Evolutionary conservation across 1,140 invertebrate genomes (phyloP), one percentile per base, ranked within the genome.

Genomic region (Matsumurasca onukii): DNA sequence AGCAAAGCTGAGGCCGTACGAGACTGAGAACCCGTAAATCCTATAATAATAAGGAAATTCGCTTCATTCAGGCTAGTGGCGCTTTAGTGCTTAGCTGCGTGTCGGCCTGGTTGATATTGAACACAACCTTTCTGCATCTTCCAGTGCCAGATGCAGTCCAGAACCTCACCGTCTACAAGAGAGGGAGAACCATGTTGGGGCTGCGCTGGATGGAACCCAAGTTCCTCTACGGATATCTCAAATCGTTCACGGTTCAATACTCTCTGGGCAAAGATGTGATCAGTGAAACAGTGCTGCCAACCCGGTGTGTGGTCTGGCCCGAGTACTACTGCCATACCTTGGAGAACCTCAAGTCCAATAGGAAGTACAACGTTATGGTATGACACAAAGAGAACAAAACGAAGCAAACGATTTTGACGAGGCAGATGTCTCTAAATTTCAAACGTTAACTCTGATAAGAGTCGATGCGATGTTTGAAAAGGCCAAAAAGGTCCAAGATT

Each of bases 131-230:
- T n/a, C n/a, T n/a, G 51, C 20, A 61, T 61, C 9, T 63, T 30
- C 17, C 30, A 63, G 59, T 63, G 5, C 59, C 59, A 31, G 29
- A 63, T 2, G 17, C 29, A 12, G 59, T 63, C 3, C 20, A 17
- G 1, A 31, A 31, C 24, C 31, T 63, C 29, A 63, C 59, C 5
- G 30, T 63, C n/a, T 63, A 63, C 30, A 63, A 63, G 59, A 29
- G 59, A 63, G 59, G 59, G 1, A 29, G 59, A n/a, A 29, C 20
- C 17, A 31, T 63, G 31, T 31, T 63, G 17, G 59, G 59, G 3
- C 30, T 63, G 24, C 25, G 59, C 3, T 63, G 59, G 59, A 31
- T 9, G 5, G 3, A 2, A 31, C 59, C 59, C n/a, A 30, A n/a
- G 31, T 20, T 13, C 22, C 5, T 31, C 31, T 31, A 63, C 3